Conservation (phyloP, 2,888 invertebrate genomes). For the Campoletis raptor region DNA sequence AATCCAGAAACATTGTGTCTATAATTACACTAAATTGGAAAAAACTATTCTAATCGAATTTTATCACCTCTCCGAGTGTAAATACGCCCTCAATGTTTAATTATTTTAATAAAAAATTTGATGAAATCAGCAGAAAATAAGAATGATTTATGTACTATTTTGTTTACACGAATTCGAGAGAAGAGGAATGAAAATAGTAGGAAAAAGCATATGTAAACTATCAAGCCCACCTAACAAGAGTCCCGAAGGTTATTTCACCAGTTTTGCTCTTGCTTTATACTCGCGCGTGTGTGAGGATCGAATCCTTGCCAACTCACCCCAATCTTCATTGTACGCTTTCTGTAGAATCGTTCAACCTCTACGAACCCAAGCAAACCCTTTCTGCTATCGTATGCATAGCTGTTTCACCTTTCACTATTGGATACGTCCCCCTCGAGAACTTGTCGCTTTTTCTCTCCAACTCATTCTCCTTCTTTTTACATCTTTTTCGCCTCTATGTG, state of each 20-base stretch:
- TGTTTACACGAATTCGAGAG: neutral
- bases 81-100: neutral
- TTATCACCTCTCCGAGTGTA: too few species aligned
- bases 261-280: slow-evolving; percentile 9
- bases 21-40: neutral
- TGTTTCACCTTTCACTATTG: slow-evolving; percentile 33
- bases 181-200: neutral
- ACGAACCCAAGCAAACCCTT: slow-evolving; percentile 29
- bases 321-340: slow-evolving; percentile 9
- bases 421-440: slow-evolving; percentile 26
- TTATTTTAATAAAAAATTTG: neutral
- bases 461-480: neutral
- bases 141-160: neutral
- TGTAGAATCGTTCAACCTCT: slow-evolving; percentile 1
- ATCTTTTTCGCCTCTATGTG: neutral
- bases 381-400: slow-evolving; percentile 26
- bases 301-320: slow-evolving; percentile 14
- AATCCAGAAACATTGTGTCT: neutral
- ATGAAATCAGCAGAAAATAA: neutral
- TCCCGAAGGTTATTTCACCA: slow-evolving; percentile 19
- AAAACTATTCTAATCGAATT: neutral
- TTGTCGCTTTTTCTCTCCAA: slow-evolving; percentile 1
- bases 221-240: neutral
- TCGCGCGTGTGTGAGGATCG: slow-evolving; percentile 2
- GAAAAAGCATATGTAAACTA: slow-evolving; percentile 6